These are phyloP conservation scores for Cyaniris semiargus DNA, from an alignment of 2,888 invertebrate genomes.

Conservation along the genomic window DNA sequence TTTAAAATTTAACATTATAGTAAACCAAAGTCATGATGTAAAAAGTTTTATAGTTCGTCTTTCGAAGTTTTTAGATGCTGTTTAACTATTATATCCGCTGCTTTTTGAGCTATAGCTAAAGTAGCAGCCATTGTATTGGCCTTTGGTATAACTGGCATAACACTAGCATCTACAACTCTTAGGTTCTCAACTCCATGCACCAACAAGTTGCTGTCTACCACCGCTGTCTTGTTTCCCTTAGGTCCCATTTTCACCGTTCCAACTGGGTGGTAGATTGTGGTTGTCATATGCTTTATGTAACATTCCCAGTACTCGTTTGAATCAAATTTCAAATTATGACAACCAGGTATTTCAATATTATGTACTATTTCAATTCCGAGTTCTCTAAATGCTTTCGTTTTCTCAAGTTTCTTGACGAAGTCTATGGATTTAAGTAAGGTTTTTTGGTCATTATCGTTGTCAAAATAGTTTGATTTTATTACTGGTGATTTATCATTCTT, in stretches of 20 bases:
- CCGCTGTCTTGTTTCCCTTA: constrained; percentile 60
- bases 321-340: constrained; percentile 51
- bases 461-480: constrained; percentile 82
- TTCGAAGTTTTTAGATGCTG: constrained; percentile 49
- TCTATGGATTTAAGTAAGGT: constrained; percentile 64
- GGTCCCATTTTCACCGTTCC: constrained; percentile 86
- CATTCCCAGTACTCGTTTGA: constrained; percentile 80
- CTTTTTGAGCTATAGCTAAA: constrained; percentile 75
- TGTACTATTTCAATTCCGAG: constrained; percentile 56
- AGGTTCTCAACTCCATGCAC: constrained; percentile 78
- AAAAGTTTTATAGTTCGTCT: constrained; percentile 49
- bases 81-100: constrained; percentile 61
- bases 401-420: constrained; percentile 56
- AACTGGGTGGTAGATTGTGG: constrained; percentile 83
- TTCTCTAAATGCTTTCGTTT: constrained; percentile 61
- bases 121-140: constrained; percentile 81
- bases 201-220: constrained; percentile 72
- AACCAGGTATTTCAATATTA: constrained; percentile 55
- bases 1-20: not conserved
- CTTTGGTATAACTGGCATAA: constrained; percentile 77
- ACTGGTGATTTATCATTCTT: constrained; percentile 72
- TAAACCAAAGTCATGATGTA: not conserved
- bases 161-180: constrained; percentile 73
- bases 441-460: constrained; percentile 74
- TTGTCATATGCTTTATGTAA: constrained; percentile 74